Conservation (phyloP, 2,113 vertebrate genomes). For the Indri indri region DNA sequence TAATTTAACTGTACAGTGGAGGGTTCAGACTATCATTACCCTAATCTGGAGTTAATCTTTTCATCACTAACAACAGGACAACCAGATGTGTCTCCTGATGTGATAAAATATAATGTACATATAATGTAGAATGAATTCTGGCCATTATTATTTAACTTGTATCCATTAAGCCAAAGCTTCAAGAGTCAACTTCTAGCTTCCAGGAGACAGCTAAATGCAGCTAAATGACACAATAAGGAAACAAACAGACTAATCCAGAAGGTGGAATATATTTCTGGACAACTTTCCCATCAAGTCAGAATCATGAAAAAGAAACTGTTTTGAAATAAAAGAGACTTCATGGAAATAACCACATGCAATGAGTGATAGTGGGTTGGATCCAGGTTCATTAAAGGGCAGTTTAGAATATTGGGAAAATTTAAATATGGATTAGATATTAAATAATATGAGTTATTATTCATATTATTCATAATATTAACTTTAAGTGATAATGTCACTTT, state of each 20-base stretch:
- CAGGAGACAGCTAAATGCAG: background rate
- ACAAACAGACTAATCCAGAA: background rate
- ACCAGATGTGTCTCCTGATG: background rate
- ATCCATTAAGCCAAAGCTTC: background rate
- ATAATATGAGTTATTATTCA: background rate
- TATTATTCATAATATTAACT: background rate
- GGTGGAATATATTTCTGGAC: background rate
- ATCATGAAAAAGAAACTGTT: slow-evolving; percentile 29
- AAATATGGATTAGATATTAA: background rate
- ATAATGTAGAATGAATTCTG: slow-evolving; percentile 15
- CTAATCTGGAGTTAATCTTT: slow-evolving; percentile 7
- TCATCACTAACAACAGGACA: background rate
- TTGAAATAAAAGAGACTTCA: slow-evolving; percentile 32
- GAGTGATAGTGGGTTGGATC: background rate
- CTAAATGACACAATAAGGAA: background rate
- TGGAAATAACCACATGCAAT: slow-evolving; percentile 25
- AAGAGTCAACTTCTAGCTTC: background rate
- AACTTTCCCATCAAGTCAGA: slow-evolving; percentile 33
- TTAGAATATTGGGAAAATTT: background rate
- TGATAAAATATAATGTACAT: background rate
- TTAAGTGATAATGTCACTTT: slow-evolving; percentile 13
- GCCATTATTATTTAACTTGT: slow-evolving; percentile 14
- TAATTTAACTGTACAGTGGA: background rate
- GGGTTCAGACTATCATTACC: background rate
- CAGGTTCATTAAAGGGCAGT: background rate